Conservation (phyloP, 2,797 vertebrate genomes). For the Rhabdomys pumilio region DNA sequence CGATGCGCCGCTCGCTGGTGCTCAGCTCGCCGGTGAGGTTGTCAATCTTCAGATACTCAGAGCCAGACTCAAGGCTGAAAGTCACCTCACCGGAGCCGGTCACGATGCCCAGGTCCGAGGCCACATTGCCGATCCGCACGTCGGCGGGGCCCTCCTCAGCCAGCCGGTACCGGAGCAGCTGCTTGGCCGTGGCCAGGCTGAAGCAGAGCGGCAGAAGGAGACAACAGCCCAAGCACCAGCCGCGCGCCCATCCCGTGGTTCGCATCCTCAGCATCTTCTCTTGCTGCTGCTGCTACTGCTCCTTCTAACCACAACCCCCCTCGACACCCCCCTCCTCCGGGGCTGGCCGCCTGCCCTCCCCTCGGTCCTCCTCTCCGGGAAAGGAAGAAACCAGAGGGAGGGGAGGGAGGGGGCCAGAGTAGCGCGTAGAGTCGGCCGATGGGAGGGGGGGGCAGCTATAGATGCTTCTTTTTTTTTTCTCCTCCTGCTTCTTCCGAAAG, state of each 20-base stretch:
- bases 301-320: conserved; percentile 74
- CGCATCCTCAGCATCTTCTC: conserved; percentile 89
- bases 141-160: conserved; percentile 98
- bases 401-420: conserved; percentile 70
- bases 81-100: conserved; percentile 97
- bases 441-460: conserved; percentile 68
- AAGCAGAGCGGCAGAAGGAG: conserved; percentile 93
- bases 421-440: conserved; percentile 52
- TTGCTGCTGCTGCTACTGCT: conserved; percentile 83
- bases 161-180: conserved; percentile 96
- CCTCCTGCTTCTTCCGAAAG: conserved; percentile 85
- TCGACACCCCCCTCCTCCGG: conserved; percentile 70
- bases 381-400: conserved; percentile 48
- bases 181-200: conserved; percentile 95
- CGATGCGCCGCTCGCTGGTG: conserved; percentile 97
- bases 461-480: conserved; percentile 52
- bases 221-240: conserved; percentile 91
- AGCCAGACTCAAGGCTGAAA: conserved; percentile 98
- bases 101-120: conserved; percentile 96
- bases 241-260: conserved; percentile 87
- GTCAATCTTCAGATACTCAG: conserved; percentile 99
- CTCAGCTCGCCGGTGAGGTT: conserved; percentile 99
- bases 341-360: conserved; percentile 62
- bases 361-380: conserved; percentile 69
- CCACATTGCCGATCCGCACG: conserved; percentile 97